Base-by-base conservation (phyloP, 1,140 invertebrate species). In the Lepidurus couesii region DNA sequence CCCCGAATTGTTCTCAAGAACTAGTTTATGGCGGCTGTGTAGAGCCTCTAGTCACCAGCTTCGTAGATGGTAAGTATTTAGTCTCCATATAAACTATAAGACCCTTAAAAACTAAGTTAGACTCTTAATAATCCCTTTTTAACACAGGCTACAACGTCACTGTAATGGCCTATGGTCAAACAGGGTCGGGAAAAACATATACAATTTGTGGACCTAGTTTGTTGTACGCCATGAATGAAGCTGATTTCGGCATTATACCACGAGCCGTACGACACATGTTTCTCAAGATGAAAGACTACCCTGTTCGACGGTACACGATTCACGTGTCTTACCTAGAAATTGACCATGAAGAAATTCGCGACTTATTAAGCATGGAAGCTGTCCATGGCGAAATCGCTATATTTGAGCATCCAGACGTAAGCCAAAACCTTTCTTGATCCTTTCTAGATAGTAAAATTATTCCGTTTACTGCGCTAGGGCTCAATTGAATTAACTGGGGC, bases 131-230 rank as follows among this genome's bases (percentile, higher is more conserved):
- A 74, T 10, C n/a, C 78, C 42, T 73, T 42, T 79, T 8, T 77
- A 44, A 9, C 74, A 83, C 74, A 83, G 83, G 91, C 5, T 91
- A 90, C 82, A 90, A 91, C 84, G 89, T 90, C 42, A 91, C 93
- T 24, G 88, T 93, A 73, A 88, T 93, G 43, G 90, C 92, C 13
- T 92, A 93, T 84, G 93, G 93, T 0, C 93, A 94, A 84, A 87
- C 89, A 24, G 90, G 89, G 34, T 90, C 90, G 81, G 92, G 92
- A 5, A 94, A 94, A 85, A 92, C 91, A 2, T 93, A 91, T 82
- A 91, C 92, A 1, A 87, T 94, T 78, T 90, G 92, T 83, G 93
- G 93, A 10, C 90, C 91, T 83, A 90, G 89, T 45, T 87, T 90
- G 81, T 88, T 91, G 82, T 90, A 88, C 82, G 88, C 89, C 42